Percentiles rank a stretch among this genome's conserved stretches.
Conservation (phyloP, 2,888 invertebrate genomes). For the Mycalesis mineus region DNA sequence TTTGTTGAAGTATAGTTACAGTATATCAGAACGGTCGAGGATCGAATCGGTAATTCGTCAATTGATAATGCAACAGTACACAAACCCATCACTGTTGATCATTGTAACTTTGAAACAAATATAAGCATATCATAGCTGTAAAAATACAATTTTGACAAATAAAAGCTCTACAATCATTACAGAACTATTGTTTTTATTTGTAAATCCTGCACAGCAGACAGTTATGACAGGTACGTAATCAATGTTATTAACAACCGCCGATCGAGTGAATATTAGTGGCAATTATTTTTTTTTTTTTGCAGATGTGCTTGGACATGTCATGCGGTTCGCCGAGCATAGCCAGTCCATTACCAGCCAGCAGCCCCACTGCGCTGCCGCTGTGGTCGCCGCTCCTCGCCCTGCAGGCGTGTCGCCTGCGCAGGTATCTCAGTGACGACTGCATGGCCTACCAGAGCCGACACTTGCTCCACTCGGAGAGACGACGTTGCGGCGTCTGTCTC, state of each 20-base stretch:
- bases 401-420: conserved; percentile 69
- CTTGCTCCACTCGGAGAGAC: conserved; percentile 59
- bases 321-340: conserved; percentile 53
- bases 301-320: conserved; percentile 72
- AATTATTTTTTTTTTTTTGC: conserved; percentile 34
- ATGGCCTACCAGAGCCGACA: conserved; percentile 65
- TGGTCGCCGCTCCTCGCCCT: conserved; percentile 71
- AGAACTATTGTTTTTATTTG: conserved; percentile 53
- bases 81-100: conserved; percentile 77
- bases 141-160: conserved; percentile 90
- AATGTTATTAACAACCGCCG: no score
- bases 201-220: conserved; percentile 27
- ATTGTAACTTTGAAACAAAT: conserved; percentile 83
- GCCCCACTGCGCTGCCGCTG: conserved; percentile 59
- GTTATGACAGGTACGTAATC: no score
- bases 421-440: conserved; percentile 73
- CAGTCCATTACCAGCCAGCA: conserved; percentile 56
- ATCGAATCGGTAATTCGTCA: conserved; percentile 69
- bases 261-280: neutral
- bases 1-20: conserved; percentile 67
- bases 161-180: conserved; percentile 83
- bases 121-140: conserved; percentile 96
- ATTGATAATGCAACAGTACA: conserved; percentile 63
- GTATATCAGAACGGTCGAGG: conserved; percentile 60
- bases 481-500: conserved; percentile 89